These are phyloP conservation scores for Penaeus indicus DNA, from an alignment of 1,140 invertebrate species.

Conservation along the genomic window DNA sequence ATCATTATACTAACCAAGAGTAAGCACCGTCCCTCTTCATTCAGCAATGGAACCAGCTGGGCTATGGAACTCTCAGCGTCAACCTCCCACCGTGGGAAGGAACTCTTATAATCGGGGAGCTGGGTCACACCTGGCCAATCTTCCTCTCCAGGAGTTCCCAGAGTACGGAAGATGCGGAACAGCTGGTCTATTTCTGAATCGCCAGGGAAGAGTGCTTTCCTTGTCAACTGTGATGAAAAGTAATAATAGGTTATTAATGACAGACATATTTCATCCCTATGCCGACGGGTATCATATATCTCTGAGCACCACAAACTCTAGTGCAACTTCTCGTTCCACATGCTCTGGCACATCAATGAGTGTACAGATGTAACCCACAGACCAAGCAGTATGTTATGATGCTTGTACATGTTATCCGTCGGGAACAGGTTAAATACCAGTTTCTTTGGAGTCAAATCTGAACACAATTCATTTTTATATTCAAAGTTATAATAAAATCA, in stretches of 20 bases:
- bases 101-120: slow-evolving; percentile 88
- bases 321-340: no score
- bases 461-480: slow-evolving; percentile 6
- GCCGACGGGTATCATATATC: neutral
- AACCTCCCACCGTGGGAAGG: slow-evolving; percentile 88
- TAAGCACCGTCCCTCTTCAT: slow-evolving; percentile 72
- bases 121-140: slow-evolving; percentile 87
- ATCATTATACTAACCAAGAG: slow-evolving; percentile 5
- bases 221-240: slow-evolving; percentile 77
- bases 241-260: no score
- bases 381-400: no score
- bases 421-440: no score
- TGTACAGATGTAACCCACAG: neutral
- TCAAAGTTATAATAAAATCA: neutral
- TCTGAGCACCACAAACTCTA: no score
- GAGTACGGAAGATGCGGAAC: slow-evolving; percentile 90
- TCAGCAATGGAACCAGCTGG: slow-evolving; percentile 66
- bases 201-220: slow-evolving; percentile 88
- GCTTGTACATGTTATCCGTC: no score
- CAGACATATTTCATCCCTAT: neutral
- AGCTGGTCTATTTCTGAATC: slow-evolving; percentile 98
- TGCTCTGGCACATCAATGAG: no score
- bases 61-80: slow-evolving; percentile 67
- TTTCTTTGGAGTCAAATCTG: no score
- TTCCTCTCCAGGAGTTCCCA: slow-evolving; percentile 89